Evolutionary conservation across 2,888 invertebrate species (phyloP).

Genomic region (Lithophane semibrunnea): DNA sequence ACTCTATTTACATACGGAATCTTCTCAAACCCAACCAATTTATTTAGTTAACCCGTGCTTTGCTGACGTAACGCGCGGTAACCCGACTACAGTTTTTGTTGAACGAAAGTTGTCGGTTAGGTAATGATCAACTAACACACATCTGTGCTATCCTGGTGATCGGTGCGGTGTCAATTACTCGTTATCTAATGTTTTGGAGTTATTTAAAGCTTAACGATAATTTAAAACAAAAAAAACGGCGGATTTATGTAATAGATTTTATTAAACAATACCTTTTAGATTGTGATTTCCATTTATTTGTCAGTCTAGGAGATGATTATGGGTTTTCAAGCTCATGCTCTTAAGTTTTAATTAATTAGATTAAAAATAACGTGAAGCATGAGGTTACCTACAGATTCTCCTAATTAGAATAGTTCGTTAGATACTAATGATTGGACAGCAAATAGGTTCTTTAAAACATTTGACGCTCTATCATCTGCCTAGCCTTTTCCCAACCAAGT

Average conservation of each 20-base stretch:
- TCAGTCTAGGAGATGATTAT: background rate
- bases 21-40: constrained; percentile 1
- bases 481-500: too few relatives aligned
- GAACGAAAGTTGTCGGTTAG: constrained; percentile 61
- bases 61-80: constrained; percentile 48
- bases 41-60: constrained; percentile 14
- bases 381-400: background rate
- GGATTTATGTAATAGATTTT: constrained; percentile 20
- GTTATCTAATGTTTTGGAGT: constrained; percentile 46
- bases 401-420: background rate
- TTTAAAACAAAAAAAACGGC: background rate
- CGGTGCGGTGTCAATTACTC: constrained; percentile 31
- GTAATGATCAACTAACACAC: constrained; percentile 52
- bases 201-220: constrained; percentile 7
- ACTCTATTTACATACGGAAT: constrained; percentile 30
- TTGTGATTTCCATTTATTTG: background rate
- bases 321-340: background rate
- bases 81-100: constrained; percentile 32
- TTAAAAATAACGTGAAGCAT: background rate
- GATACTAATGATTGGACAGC: background rate
- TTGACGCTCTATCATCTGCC: background rate
- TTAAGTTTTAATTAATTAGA: background rate
- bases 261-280: background rate
- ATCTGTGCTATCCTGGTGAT: constrained; percentile 42
- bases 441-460: background rate